Conservation (phyloP, 2,888 invertebrate species). For the Tromatobia lineatoria region DNA sequence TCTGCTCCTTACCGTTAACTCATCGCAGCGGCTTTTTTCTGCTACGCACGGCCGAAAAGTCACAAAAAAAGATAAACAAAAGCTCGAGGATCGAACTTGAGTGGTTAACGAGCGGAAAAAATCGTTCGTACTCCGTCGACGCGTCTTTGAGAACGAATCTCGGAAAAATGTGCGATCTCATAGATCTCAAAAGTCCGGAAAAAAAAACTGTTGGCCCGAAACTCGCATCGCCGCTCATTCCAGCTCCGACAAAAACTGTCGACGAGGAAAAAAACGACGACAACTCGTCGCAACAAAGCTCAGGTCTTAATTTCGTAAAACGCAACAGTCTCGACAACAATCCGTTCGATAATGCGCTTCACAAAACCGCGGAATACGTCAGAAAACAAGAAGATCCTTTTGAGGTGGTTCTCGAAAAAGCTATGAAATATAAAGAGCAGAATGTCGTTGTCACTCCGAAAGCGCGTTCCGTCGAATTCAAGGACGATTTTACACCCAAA, state of each 20-base stretch:
- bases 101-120: neutral
- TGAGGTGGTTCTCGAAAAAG: constrained; percentile 78
- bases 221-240: constrained; percentile 80
- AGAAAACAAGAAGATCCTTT: constrained; percentile 82
- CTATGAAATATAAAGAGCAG: constrained; percentile 62
- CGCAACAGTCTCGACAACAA: constrained; percentile 79
- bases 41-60: neutral
- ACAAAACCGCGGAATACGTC: constrained; percentile 79
- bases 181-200: constrained; percentile 79
- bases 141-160: neutral
- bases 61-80: neutral
- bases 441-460: neutral
- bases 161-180: constrained; percentile 80
- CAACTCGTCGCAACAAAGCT: constrained; percentile 16
- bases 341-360: constrained; percentile 80
- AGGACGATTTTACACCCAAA: constrained; percentile 71
- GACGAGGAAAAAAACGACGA: constrained; percentile 39
- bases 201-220: constrained; percentile 68
- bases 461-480: constrained; percentile 62
- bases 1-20: neutral
- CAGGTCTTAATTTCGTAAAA: constrained; percentile 60
- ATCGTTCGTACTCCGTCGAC: neutral
- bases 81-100: neutral
- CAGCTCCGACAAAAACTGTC: constrained; percentile 69
- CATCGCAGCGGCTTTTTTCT: neutral